Evolutionary conservation across 2,113 vertebrate species (phyloP).

Genomic region (Burhinus oedicnemus): DNA sequence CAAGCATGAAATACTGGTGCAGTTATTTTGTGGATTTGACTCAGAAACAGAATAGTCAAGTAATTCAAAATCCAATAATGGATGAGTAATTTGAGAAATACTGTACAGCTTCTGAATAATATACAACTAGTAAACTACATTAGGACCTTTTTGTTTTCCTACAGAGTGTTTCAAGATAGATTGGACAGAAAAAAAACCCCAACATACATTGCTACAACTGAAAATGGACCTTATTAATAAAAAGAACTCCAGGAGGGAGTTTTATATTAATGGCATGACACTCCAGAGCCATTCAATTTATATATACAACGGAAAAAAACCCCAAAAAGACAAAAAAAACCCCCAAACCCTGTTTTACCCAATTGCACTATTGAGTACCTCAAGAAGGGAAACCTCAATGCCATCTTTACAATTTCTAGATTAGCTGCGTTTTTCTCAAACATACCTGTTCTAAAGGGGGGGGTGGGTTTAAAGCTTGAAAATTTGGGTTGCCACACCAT

Average conservation of each 20-base stretch:
- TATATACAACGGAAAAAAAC: constrained; percentile 45
- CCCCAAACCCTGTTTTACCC: constrained; percentile 71
- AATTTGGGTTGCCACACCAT: neutral
- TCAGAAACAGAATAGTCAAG: constrained; percentile 75
- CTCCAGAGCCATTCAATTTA: constrained; percentile 27
- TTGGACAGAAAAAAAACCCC: constrained; percentile 11
- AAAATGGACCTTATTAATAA: constrained; percentile 25
- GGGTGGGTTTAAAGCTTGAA: neutral
- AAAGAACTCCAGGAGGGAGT: neutral
- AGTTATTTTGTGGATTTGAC: constrained; percentile 59
- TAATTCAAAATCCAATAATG: constrained; percentile 75
- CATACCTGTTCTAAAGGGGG: neutral
- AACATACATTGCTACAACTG: constrained; percentile 35
- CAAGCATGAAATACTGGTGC: constrained; percentile 50
- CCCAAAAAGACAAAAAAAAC: neutral
- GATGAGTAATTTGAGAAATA: constrained; percentile 63
- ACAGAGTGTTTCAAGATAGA: constrained; percentile 51
- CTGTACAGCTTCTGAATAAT: constrained; percentile 62
- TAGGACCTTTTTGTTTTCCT: constrained; percentile 48
- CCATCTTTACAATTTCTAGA: constrained; percentile 6
- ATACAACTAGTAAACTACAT: constrained; percentile 58
- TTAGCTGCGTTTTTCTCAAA: neutral
- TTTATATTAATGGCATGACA: neutral
- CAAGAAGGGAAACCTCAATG: constrained; percentile 49
- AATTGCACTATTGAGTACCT: constrained; percentile 80